Conservation (phyloP, 2,113 vertebrate species). For the Myanophis thanlyinensis region DNA sequence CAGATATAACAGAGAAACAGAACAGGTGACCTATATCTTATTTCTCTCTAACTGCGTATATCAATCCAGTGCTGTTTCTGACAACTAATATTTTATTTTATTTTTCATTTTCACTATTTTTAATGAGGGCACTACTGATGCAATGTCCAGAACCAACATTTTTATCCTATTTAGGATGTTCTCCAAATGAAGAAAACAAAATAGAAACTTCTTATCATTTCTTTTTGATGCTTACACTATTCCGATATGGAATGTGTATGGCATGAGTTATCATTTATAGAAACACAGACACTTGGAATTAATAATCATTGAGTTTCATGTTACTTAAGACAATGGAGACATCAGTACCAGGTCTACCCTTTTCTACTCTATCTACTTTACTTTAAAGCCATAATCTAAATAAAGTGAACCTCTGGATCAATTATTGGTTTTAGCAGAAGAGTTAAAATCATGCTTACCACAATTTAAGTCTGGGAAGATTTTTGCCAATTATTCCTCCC, state of each 20-base stretch:
- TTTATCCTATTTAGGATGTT: background rate
- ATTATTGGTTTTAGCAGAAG: background rate
- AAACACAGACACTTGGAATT: background rate
- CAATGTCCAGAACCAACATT: background rate
- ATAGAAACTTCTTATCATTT: conserved; percentile 29
- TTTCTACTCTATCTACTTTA: background rate
- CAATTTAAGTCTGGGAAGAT: background rate
- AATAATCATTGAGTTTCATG: background rate
- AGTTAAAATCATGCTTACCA: background rate
- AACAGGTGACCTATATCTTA: conserved; percentile 48
- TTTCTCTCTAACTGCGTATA: conserved; percentile 25
- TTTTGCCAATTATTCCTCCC: background rate
- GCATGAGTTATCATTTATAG: background rate
- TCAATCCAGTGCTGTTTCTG: conserved; percentile 30
- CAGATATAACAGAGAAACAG: conserved; percentile 48
- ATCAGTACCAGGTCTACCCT: background rate
- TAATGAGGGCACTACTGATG: background rate
- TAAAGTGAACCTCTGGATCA: background rate
- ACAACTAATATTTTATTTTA: conserved; percentile 22
- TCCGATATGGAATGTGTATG: conserved; percentile 22
- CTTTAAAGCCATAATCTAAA: background rate
- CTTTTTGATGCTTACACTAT: conserved; percentile 53
- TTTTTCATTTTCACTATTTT: background rate
- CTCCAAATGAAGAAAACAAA: background rate
- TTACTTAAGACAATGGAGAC: background rate